These are phyloP conservation scores for Diachasma alloeum DNA, from an alignment of 1,140 invertebrate genomes.

Conservation along the genomic window DNA sequence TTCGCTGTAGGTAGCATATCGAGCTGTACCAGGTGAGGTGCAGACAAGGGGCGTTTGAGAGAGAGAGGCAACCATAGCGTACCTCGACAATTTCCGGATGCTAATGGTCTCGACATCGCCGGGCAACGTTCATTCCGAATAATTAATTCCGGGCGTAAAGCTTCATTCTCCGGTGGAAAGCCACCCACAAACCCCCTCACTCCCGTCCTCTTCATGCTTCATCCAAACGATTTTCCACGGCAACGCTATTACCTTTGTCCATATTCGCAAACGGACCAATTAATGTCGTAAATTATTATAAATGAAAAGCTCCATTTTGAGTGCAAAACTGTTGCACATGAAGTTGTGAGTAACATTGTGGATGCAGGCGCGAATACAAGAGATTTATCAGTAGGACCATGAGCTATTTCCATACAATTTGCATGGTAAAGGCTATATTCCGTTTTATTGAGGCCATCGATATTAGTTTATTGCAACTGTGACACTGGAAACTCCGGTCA, in stretches of 20 bases:
- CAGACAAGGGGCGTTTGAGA: not conserved
- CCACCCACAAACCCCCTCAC: not conserved
- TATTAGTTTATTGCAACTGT: too few species aligned
- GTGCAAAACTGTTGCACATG: not conserved
- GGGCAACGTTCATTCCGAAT: slow-evolving; percentile 56
- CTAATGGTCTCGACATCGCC: slow-evolving; percentile 57
- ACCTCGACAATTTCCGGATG: slow-evolving; percentile 60
- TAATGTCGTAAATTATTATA: slow-evolving; percentile 3
- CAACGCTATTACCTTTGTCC: not conserved
- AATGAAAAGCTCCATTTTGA: not conserved
- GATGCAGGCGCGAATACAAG: not conserved
- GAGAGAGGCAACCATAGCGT: not conserved
- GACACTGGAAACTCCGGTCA: too few species aligned
- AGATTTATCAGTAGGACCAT: not conserved
- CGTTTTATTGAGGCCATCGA: too few species aligned
- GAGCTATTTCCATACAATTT: too few species aligned
- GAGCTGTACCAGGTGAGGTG: slow-evolving; percentile 12
- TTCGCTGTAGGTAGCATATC: not conserved
- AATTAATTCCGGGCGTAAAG: slow-evolving; percentile 54
- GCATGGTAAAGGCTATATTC: too few species aligned
- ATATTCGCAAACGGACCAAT: not conserved
- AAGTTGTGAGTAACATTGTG: not conserved
- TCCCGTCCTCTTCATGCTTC: not conserved
- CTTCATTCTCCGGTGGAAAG: slow-evolving; percentile 31
- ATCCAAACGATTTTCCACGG: not conserved